Evolutionary conservation across 64 coral and sea anemone genomes (phyloP).

Genomic region (Porites australiensis): DNA sequence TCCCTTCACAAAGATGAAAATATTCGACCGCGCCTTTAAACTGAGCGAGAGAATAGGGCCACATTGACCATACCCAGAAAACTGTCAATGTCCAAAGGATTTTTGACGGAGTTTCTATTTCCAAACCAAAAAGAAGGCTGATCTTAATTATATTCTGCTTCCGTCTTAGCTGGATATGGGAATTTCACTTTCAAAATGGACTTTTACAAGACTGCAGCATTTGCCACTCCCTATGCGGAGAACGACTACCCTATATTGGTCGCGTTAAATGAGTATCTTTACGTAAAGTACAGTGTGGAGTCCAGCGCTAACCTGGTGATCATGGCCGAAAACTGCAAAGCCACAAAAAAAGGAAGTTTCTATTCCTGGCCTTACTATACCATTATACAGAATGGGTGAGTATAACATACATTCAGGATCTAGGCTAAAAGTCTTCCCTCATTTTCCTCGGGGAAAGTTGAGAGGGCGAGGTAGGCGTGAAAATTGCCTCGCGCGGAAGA

Average conservation of each 20-base stretch:
- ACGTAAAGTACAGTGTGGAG: neutral
- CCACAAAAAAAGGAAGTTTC: neutral
- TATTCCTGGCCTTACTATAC: conserved; percentile 8
- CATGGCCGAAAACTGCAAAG: conserved; percentile 15
- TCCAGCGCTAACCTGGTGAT: conserved; percentile 18
- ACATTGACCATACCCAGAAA: too few species aligned
- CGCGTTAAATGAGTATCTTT: neutral
- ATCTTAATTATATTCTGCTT: too few species aligned
- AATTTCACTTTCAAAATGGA: conserved; percentile 22
- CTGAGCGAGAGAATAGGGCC: too few species aligned
- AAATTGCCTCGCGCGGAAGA: too few species aligned
- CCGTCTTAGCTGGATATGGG: neutral
- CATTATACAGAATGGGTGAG: conserved; percentile 27
- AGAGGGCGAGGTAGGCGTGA: too few species aligned
- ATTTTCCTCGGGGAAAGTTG: too few species aligned
- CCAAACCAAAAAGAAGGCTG: too few species aligned
- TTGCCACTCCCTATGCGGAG: neutral
- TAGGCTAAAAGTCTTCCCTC: too few species aligned
- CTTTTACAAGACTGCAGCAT: neutral
- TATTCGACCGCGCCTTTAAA: too few species aligned
- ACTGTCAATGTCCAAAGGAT: too few species aligned
- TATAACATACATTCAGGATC: neutral
- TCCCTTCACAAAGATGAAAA: too few species aligned
- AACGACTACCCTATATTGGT: neutral
- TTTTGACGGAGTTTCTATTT: too few species aligned